Evolutionary conservation across 2,888 invertebrate species (phyloP).

Genomic region (Uropetala carovei): DNA sequence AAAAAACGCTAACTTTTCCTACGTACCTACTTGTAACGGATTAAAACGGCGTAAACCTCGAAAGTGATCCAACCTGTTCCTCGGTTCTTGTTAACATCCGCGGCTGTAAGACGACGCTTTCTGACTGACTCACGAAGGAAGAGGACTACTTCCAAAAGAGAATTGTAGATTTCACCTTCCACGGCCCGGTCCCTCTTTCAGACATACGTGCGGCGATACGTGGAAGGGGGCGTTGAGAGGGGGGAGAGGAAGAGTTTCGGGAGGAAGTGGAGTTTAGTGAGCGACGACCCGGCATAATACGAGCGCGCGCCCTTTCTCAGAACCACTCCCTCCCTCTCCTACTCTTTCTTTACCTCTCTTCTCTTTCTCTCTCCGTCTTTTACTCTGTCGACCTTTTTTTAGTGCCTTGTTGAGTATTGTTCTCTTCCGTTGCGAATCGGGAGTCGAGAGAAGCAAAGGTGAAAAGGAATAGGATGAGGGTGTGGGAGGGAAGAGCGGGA

Average conservation of each 20-base stretch:
- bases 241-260: background rate
- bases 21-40: background rate
- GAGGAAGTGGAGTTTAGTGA: constrained; percentile 41
- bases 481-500: background rate
- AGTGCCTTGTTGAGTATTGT: constrained; percentile 54
- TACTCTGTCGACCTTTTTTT: constrained; percentile 39
- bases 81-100: background rate
- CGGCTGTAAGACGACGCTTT: background rate
- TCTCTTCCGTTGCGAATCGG: constrained; percentile 59
- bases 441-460: constrained; percentile 48
- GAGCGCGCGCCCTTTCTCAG: constrained; percentile 45
- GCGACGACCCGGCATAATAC: constrained; percentile 51
- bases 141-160: constrained; percentile 35
- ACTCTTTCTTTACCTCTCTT: background rate
- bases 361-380: constrained; percentile 1
- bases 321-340: background rate
- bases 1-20: no score
- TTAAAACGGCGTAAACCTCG: background rate
- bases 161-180: constrained; percentile 52
- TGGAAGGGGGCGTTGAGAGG: background rate
- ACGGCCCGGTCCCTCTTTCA: background rate
- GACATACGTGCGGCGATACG: background rate
- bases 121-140: constrained; percentile 37
- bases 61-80: background rate
- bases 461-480: constrained; percentile 11